Conservation (phyloP, 2,888 invertebrate species). For the Agonopterix alstromeriana region DNA sequence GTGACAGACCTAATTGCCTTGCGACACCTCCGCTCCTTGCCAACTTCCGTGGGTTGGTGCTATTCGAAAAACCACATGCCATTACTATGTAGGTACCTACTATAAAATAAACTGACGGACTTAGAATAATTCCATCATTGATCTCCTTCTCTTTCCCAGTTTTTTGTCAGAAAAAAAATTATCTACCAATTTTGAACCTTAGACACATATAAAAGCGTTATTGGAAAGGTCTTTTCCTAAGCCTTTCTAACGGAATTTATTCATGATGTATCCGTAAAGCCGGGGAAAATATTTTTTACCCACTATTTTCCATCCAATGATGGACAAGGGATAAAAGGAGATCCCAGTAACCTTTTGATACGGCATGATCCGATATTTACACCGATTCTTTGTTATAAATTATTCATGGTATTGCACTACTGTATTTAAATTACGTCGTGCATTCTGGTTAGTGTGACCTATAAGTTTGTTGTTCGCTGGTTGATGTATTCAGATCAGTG, state of each 20-base stretch:
- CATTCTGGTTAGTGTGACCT: not conserved
- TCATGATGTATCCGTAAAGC: slow-evolving; percentile 36
- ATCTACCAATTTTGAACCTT: too few species aligned
- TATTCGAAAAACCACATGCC: too few species aligned
- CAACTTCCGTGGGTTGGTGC: too few species aligned
- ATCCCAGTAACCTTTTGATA: slow-evolving; percentile 13
- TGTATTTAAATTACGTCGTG: slow-evolving; percentile 10
- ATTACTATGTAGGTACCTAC: too few species aligned
- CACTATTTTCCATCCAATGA: slow-evolving; percentile 8
- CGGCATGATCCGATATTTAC: slow-evolving; percentile 22
- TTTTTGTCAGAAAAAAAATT: too few species aligned
- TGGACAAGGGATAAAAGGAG: slow-evolving; percentile 22
- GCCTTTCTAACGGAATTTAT: slow-evolving; percentile 35
- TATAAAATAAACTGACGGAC: too few species aligned
- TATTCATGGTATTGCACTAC: slow-evolving; percentile 20
- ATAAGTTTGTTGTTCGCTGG: too few species aligned
- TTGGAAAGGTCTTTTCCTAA: slow-evolving; percentile 29
- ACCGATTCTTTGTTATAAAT: slow-evolving; percentile 18
- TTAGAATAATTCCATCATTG: too few species aligned
- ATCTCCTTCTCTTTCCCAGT: too few species aligned
- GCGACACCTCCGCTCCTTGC: too few species aligned
- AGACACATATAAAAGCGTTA: slow-evolving; percentile 27
- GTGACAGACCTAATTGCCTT: too few species aligned
- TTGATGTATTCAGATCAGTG: too few species aligned
- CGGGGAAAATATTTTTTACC: slow-evolving; percentile 4